Evolutionary conservation across 2,797 vertebrate genomes (phyloP).

Genomic region (Microctenopoma lineatum): DNA sequence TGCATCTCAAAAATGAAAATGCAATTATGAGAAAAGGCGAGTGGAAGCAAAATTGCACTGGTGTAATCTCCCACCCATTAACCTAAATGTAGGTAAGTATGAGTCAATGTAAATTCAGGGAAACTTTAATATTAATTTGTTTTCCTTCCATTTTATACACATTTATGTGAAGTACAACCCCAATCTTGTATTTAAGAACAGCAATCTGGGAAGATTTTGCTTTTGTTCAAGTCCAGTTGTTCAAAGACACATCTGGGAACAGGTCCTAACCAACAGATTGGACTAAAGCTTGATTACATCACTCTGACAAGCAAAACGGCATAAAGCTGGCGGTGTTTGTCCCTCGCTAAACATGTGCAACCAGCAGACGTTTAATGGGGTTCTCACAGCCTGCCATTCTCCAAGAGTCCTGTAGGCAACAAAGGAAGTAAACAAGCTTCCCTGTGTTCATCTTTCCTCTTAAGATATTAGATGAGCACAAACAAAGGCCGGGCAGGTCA

Average conservation of each 20-base stretch:
- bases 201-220: slow-evolving; percentile 5
- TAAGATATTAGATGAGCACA: slow-evolving; percentile 23
- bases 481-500: slow-evolving; percentile 37
- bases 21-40: slow-evolving; percentile 50
- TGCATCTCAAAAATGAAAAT: slow-evolving; percentile 72
- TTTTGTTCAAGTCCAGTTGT: slow-evolving; percentile 27
- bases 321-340: slow-evolving; percentile 42
- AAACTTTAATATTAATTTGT: slow-evolving; percentile 19
- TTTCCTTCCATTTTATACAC: slow-evolving; percentile 17
- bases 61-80: slow-evolving; percentile 48
- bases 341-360: slow-evolving; percentile 46
- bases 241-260: slow-evolving; percentile 58
- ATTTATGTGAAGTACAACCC: slow-evolving; percentile 27
- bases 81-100: slow-evolving; percentile 49
- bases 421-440: slow-evolving; percentile 54
- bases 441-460: slow-evolving; percentile 42
- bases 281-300: slow-evolving; percentile 42
- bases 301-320: slow-evolving; percentile 40
- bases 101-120: slow-evolving; percentile 33
- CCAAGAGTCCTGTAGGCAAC: slow-evolving; percentile 33
- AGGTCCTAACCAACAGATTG: slow-evolving; percentile 26
- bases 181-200: slow-evolving; percentile 30
- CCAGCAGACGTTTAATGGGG: slow-evolving; percentile 31
- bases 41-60: slow-evolving; percentile 47
- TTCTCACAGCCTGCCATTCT: slow-evolving; percentile 41